phyloP scores from a whole-genome alignment of 2,113 vertebrate genomes.

The Cephalopholis sonnerati region DNA sequence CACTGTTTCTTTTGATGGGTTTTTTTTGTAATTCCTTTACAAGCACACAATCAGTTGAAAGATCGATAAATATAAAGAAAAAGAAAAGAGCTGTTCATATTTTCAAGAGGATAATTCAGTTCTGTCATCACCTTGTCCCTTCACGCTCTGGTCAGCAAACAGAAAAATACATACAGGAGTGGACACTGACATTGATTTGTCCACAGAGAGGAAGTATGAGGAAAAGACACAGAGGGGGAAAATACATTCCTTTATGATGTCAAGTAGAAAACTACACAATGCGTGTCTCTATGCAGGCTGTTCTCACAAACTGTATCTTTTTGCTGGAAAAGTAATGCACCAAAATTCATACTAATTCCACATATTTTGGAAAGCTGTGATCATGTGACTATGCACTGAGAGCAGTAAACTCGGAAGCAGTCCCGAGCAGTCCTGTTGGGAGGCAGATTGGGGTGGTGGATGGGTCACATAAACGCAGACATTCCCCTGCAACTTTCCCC shows the following conservation, averaged over 20 bases:
- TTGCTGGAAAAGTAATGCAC: no score
- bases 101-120: constrained; percentile 48
- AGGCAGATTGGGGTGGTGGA: no score
- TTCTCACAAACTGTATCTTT: no score
- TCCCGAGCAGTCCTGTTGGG: no score
- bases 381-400: no score
- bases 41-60: constrained; percentile 28
- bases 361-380: no score
- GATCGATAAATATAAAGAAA: constrained; percentile 49
- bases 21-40: constrained; percentile 23
- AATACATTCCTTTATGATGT: neutral
- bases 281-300: neutral
- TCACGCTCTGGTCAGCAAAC: constrained; percentile 25
- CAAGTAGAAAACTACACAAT: neutral
- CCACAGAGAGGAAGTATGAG: constrained; percentile 5
- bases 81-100: constrained; percentile 35
- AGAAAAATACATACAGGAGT: constrained; percentile 19
- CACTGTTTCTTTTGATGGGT: constrained; percentile 1
- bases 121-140: constrained; percentile 37
- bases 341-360: no score
- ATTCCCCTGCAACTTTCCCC: no score
- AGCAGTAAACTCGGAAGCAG: no score
- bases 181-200: constrained; percentile 50
- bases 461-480: no score
- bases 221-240: neutral